Conservation (phyloP, 2,888 invertebrate genomes). For the Diabrotica balteata region DNA sequence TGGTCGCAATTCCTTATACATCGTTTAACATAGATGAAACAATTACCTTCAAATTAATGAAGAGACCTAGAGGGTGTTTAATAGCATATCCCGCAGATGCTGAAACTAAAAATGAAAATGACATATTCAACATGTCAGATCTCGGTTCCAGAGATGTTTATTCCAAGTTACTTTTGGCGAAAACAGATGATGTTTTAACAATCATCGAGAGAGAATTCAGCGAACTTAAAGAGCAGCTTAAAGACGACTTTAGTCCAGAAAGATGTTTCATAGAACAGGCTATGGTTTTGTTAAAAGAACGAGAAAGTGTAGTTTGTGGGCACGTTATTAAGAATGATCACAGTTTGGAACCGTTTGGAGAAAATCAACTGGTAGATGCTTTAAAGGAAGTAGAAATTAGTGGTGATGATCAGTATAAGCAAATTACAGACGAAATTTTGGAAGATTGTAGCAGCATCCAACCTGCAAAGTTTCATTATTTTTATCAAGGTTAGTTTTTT, state of each 20-base stretch:
- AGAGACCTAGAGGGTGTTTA: conserved; percentile 65
- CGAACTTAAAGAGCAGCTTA: conserved; percentile 70
- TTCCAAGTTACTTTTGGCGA: conserved; percentile 81
- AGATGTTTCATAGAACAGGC: conserved; percentile 87
- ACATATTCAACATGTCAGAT: conserved; percentile 62
- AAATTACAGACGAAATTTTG: conserved; percentile 13
- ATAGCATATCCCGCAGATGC: conserved; percentile 64
- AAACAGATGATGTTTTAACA: conserved; percentile 70
- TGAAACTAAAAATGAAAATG: conserved; percentile 48
- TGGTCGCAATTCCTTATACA: conserved; percentile 64
- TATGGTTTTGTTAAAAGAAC: conserved; percentile 68
- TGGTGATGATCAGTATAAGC: conserved; percentile 5
- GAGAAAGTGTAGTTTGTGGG: conserved; percentile 59
- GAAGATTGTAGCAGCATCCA: conserved; percentile 9
- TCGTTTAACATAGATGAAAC: conserved; percentile 69
- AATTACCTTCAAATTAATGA: conserved; percentile 83
- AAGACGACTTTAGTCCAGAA: conserved; percentile 79
- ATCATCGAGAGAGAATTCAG: conserved; percentile 78
- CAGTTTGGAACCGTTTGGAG: neutral
- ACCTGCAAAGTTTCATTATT: conserved; percentile 71
- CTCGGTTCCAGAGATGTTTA: conserved; percentile 66
- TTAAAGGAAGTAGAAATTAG: conserved; percentile 22
- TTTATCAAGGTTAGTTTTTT: conserved; percentile 76
- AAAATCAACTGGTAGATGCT: conserved; percentile 7
- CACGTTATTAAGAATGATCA: conserved; percentile 2